Evolutionary conservation across 1,140 invertebrate genomes (phyloP).

Genomic region (Medauroidea extradentata): DNA sequence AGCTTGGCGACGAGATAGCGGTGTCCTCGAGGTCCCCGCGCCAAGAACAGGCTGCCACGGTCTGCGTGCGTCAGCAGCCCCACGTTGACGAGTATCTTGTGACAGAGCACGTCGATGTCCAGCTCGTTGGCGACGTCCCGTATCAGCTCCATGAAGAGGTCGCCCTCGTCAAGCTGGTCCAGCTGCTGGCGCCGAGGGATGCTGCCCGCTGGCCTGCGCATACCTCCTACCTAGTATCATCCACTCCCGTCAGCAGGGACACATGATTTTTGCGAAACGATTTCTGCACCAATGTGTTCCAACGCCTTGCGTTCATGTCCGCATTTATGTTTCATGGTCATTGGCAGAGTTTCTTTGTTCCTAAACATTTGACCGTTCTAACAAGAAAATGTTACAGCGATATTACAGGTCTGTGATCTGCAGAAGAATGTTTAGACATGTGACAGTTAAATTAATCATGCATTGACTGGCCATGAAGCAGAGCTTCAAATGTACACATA

Average conservation of each 20-base stretch:
- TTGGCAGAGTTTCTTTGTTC: not conserved
- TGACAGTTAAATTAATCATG: too few species aligned
- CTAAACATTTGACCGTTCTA: not conserved
- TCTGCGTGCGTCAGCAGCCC: conserved; percentile 81
- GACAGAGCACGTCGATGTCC: conserved; percentile 87
- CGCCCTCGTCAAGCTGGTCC: conserved; percentile 67
- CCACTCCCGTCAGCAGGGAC: not conserved
- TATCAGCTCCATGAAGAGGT: conserved; percentile 90
- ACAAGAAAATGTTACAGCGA: too few species aligned
- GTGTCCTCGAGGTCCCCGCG: conserved; percentile 67
- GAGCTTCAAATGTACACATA: too few species aligned
- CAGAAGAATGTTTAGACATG: too few species aligned
- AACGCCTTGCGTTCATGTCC: not conserved
- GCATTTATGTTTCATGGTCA: not conserved
- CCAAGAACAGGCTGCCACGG: conserved; percentile 80
- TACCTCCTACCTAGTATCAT: not conserved
- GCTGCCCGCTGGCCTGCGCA: not conserved
- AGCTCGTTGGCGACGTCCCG: conserved; percentile 89
- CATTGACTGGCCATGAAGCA: too few species aligned
- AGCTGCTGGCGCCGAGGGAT: conserved; percentile 46
- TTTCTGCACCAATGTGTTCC: not conserved
- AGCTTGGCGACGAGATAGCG: conserved; percentile 84
- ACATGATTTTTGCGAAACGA: not conserved
- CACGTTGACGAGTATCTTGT: conserved; percentile 92
- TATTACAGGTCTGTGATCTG: too few species aligned